A percentile compares a stretch with the other conserved stretches of the same genome.
These are phyloP conservation scores for Dipodomys merriami DNA, from an alignment of 2,113 vertebrate genomes.

Conservation along the genomic window DNA sequence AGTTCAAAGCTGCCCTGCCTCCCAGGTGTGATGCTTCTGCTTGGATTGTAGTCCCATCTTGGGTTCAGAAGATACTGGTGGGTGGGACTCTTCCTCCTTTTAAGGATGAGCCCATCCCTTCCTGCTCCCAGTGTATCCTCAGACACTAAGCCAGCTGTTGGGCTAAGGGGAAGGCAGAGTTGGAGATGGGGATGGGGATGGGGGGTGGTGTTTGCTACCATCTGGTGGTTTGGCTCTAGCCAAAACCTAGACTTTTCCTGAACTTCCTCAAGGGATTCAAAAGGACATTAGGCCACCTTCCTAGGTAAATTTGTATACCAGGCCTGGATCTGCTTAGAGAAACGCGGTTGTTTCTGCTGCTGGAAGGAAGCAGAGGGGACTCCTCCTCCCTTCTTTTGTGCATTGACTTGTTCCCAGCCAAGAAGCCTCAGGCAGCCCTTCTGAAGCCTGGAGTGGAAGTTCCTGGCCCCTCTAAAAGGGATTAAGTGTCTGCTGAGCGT, in stretches of 20 bases:
- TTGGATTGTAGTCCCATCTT: neutral
- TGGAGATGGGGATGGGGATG: neutral
- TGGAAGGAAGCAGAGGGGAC: conserved; percentile 2
- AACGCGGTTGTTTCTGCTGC: conserved; percentile 2
- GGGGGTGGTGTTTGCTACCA: conserved; percentile 32
- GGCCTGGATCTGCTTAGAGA: conserved; percentile 37
- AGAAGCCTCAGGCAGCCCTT: neutral
- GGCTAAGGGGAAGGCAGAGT: neutral
- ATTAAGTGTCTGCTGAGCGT: neutral
- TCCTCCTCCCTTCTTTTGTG: neutral
- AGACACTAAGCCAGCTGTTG: neutral
- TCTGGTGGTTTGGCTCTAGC: conserved; percentile 49
- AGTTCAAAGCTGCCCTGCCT: neutral
- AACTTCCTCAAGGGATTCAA: neutral
- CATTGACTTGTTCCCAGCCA: neutral
- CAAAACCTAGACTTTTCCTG: neutral
- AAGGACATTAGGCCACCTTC: neutral
- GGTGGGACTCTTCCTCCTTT: neutral
- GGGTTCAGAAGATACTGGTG: neutral
- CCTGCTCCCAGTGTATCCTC: neutral
- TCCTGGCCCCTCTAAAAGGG: neutral
- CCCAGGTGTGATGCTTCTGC: neutral
- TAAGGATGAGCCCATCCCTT: neutral
- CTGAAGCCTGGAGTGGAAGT: neutral
- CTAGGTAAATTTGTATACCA: conserved; percentile 10